Evolutionary conservation across 2,888 invertebrate genomes (phyloP).

Genomic region (Adelognathus sp.): DNA sequence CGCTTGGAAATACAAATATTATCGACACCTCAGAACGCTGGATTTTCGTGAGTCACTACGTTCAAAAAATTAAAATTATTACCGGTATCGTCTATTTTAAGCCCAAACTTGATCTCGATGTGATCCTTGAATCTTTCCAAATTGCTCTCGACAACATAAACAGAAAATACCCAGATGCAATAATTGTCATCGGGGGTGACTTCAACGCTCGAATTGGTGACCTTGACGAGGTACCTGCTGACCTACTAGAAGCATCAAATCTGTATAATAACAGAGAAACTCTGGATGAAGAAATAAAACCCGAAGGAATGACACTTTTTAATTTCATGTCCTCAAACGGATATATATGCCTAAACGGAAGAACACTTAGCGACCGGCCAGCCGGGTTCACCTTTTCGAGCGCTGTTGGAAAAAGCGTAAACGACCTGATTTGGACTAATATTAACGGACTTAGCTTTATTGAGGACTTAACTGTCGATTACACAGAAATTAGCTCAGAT

Average conservation of each 20-base stretch:
- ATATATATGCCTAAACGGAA: slow-evolving; percentile 25
- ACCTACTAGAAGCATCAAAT: background rate
- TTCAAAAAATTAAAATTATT: background rate
- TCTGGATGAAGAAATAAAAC: background rate
- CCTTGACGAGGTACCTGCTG: background rate
- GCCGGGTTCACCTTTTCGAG: slow-evolving; percentile 31
- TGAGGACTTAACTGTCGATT: slow-evolving; percentile 13
- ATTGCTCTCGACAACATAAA: background rate
- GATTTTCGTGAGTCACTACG: background rate
- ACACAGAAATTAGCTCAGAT: background rate
- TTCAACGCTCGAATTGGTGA: background rate
- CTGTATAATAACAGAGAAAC: background rate
- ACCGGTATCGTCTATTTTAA: background rate
- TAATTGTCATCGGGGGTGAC: background rate
- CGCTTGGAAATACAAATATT: background rate
- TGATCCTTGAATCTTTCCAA: background rate
- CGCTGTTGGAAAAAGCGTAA: slow-evolving; percentile 20
- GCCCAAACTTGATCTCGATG: background rate
- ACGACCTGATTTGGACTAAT: slow-evolving; percentile 19
- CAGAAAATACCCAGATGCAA: background rate
- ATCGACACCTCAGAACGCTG: background rate
- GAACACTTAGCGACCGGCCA: slow-evolving; percentile 18
- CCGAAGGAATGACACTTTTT: slow-evolving; percentile 13
- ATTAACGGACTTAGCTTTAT: background rate
- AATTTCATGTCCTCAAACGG: slow-evolving; percentile 24